Conservation (phyloP, 2,113 vertebrate genomes). For the Chloropsis hardwickii region DNA sequence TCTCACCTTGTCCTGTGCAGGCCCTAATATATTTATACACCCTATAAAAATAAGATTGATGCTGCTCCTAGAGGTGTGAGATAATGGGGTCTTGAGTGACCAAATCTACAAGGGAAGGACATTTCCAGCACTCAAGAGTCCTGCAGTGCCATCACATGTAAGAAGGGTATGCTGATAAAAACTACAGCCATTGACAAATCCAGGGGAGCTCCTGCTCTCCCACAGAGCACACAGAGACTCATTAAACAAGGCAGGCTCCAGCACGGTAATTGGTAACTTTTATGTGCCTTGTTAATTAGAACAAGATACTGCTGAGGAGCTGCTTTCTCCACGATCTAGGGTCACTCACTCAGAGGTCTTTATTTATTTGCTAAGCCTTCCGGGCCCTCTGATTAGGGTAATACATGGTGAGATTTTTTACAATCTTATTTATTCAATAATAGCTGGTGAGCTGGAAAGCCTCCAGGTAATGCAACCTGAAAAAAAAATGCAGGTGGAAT, state of each 20-base stretch:
- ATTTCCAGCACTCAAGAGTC: neutral
- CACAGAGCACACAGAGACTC: neutral
- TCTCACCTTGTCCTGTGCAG: neutral
- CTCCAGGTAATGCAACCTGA: slow-evolving; percentile 40
- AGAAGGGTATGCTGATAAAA: slow-evolving; percentile 9
- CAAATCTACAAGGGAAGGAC: neutral
- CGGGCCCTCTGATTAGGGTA: slow-evolving; percentile 54
- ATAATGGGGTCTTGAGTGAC: neutral
- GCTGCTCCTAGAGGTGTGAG: neutral
- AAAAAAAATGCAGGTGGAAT: neutral
- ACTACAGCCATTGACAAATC: neutral
- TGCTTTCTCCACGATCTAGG: slow-evolving; percentile 40
- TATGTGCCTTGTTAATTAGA: slow-evolving; percentile 43
- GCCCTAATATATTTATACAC: neutral
- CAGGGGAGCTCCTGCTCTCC: slow-evolving; percentile 2
- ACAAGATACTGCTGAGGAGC: slow-evolving; percentile 55
- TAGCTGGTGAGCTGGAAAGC: slow-evolving; percentile 28
- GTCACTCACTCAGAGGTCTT: slow-evolving; percentile 54
- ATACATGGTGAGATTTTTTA: slow-evolving; percentile 62
- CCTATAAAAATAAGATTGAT: neutral
- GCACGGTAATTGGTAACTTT: slow-evolving; percentile 48
- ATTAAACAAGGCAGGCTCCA: slow-evolving; percentile 52
- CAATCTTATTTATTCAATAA: slow-evolving; percentile 63
- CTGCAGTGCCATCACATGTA: neutral
- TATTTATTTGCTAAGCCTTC: slow-evolving; percentile 69